phyloP scores from a whole-genome alignment of 1,140 invertebrate genomes.

The Argopecten irradians region DNA sequence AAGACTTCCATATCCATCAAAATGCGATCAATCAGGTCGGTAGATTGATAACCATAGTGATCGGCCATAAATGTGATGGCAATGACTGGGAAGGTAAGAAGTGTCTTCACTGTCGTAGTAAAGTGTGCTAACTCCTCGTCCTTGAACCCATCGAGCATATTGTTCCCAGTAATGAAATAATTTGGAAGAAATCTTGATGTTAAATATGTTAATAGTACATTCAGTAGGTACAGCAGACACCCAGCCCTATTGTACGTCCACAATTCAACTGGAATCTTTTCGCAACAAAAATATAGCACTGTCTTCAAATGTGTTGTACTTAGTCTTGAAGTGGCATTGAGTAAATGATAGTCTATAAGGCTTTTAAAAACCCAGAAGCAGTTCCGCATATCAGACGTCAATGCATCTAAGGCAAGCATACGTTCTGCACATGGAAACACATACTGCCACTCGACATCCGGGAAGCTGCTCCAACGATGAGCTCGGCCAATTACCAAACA shows the following conservation, averaged over 20 bases:
- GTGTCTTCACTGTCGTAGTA: background rate
- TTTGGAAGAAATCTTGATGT: background rate
- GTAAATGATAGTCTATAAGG: background rate
- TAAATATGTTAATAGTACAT: background rate
- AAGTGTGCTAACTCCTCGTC: background rate
- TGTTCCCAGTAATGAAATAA: background rate
- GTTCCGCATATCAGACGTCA: background rate
- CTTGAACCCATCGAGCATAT: background rate
- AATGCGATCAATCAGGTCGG: background rate
- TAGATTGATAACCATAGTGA: background rate
- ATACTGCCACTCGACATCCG: background rate
- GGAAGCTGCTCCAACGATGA: background rate
- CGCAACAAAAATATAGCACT: background rate
- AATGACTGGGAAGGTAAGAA: background rate
- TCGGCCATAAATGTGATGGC: background rate
- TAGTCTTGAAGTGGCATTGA: background rate
- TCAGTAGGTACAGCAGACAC: background rate
- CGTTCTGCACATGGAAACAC: background rate
- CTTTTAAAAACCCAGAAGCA: background rate
- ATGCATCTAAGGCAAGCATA: background rate
- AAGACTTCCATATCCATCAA: background rate
- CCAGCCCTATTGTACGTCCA: background rate
- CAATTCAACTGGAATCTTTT: background rate
- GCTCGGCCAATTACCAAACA: conserved; percentile 25
- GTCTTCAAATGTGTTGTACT: background rate